A percentile compares a stretch with the other conserved stretches of the same genome.
Evolutionary conservation across 1,140 invertebrate species (phyloP).

Genomic region (Oryctes rhinoceros): DNA sequence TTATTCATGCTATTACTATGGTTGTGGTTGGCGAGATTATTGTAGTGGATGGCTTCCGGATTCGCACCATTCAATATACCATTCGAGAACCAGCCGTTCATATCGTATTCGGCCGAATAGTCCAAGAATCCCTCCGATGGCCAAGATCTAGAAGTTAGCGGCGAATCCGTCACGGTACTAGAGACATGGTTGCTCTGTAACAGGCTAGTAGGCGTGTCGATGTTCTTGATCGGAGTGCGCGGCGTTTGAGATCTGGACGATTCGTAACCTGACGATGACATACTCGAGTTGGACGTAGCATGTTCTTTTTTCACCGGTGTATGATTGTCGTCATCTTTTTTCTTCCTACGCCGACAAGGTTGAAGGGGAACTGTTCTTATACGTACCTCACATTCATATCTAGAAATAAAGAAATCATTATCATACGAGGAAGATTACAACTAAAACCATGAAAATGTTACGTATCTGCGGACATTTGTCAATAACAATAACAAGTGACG

Average conservation of each 20-base stretch:
- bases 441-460: too few species aligned
- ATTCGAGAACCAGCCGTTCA: slow-evolving; percentile 6
- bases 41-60: slow-evolving; percentile 6
- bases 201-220: slow-evolving; percentile 71
- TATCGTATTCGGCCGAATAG: not conserved
- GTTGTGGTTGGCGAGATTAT: not conserved
- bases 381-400: slow-evolving; percentile 80
- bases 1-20: not conserved
- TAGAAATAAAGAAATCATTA: slow-evolving; percentile 43
- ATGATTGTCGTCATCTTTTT: slow-evolving; percentile 71
- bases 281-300: slow-evolving; percentile 55
- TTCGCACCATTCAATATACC: not conserved
- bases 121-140: not conserved
- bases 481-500: too few species aligned
- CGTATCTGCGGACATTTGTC: too few species aligned
- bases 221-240: slow-evolving; percentile 49
- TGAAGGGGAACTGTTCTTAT: slow-evolving; percentile 84
- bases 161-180: slow-evolving; percentile 80
- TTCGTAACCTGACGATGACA: slow-evolving; percentile 43
- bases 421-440: too few species aligned
- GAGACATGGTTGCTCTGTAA: slow-evolving; percentile 83
- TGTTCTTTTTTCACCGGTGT: slow-evolving; percentile 42
- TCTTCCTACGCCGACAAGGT: slow-evolving; percentile 81
- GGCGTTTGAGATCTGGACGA: slow-evolving; percentile 55
- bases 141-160: slow-evolving; percentile 50